Percentiles rank a stretch among this genome's conserved stretches.
phyloP scores from a whole-genome alignment of 2,888 invertebrate genomes.

The Zonitis immaculata region DNA sequence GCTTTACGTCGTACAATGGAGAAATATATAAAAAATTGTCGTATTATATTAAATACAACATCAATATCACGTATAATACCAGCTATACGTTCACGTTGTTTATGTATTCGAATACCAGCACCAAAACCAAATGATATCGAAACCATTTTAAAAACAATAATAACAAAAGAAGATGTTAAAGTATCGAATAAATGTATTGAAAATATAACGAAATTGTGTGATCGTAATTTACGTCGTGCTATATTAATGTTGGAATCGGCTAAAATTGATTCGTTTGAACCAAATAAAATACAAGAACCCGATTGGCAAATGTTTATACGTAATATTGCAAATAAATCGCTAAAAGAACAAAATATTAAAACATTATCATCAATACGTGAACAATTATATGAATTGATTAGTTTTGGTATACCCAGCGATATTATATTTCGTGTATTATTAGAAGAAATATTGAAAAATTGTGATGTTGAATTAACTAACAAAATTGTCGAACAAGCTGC shows the following conservation, averaged over 20 bases:
- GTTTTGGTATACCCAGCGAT: slow-evolving; percentile 90
- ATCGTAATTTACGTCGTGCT: slow-evolving; percentile 87
- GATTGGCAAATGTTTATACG: slow-evolving; percentile 91
- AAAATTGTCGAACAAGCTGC: slow-evolving; percentile 84
- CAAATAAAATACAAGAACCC: slow-evolving; percentile 77
- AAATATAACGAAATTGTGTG: slow-evolving; percentile 72
- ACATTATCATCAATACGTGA: slow-evolving; percentile 80
- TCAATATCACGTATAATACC: slow-evolving; percentile 94
- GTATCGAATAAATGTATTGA: slow-evolving; percentile 72
- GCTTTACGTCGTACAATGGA: slow-evolving; percentile 98
- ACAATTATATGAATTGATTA: slow-evolving; percentile 86
- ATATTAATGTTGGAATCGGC: slow-evolving; percentile 91
- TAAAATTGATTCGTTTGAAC: slow-evolving; percentile 79
- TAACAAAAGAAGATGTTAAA: slow-evolving; percentile 75
- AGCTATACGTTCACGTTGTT: slow-evolving; percentile 90
- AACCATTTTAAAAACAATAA: slow-evolving; percentile 54
- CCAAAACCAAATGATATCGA: slow-evolving; percentile 77
- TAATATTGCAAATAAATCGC: slow-evolving; percentile 66
- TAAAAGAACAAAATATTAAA: slow-evolving; percentile 74
- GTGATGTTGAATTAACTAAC: slow-evolving; percentile 75
- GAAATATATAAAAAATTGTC: slow-evolving; percentile 92
- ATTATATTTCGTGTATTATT: slow-evolving; percentile 85
- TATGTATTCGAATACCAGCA: slow-evolving; percentile 87
- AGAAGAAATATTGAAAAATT: slow-evolving; percentile 78
- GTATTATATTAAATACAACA: slow-evolving; percentile 89